Conservation (phyloP, 2,888 invertebrate genomes). For the Ellobium chinense region DNA sequence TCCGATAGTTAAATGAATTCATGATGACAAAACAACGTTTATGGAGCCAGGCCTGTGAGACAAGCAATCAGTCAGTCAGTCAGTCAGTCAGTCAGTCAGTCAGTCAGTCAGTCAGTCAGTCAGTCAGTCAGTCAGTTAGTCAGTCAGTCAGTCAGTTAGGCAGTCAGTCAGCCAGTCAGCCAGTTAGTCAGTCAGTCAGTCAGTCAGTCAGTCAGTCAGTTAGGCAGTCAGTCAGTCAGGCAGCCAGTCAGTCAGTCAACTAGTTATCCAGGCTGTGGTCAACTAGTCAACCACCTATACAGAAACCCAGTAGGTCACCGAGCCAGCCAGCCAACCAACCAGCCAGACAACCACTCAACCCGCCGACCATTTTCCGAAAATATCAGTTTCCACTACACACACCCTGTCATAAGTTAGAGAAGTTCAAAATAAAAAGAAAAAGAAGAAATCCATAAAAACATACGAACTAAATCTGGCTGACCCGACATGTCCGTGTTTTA, state of each 20-base stretch:
- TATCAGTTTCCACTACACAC: no score
- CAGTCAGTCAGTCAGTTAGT: constrained; percentile 44
- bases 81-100: constrained; percentile 46
- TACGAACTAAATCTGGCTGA: no score
- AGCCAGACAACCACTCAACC: background rate
- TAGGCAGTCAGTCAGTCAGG: constrained; percentile 38
- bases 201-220: constrained; percentile 35
- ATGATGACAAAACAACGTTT: no score
- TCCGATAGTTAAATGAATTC: no score
- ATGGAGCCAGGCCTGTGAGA: constrained; percentile 44
- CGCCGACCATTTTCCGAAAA: no score
- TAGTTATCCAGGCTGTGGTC: no score
- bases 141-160: constrained; percentile 35
- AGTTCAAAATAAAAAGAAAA: no score
- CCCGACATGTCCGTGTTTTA: no score
- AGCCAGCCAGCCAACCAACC: background rate
- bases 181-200: constrained; percentile 35
- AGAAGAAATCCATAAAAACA: no score
- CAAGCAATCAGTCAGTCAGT: constrained; percentile 38
- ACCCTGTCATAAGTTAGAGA: no score
- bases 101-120: constrained; percentile 43
- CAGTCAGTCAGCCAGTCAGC: constrained; percentile 41
- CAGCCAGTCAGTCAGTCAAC: constrained; percentile 41
- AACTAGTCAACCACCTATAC: background rate
- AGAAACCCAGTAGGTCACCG: constrained; percentile 1